Conservation (phyloP, 1,140 invertebrate genomes). For the Tetranychus cinnabarinus region DNA sequence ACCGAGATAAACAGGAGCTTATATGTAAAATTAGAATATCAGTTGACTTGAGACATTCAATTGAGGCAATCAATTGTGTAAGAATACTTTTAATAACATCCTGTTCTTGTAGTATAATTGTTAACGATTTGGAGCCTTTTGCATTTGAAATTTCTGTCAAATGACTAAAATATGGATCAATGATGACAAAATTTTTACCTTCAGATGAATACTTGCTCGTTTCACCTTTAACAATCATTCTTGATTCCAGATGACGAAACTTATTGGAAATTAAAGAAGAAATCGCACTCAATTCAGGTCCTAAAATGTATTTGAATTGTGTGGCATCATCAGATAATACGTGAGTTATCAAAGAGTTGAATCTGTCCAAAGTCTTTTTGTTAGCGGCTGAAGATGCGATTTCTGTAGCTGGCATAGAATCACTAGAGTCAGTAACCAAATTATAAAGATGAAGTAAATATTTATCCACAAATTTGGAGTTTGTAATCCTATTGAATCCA, state of each 20-base stretch:
- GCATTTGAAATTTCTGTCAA: not conserved
- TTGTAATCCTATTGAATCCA: not conserved
- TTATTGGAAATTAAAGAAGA: not conserved
- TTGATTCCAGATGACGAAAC: too few species aligned
- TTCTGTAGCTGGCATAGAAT: not conserved
- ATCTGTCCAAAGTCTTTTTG: not conserved
- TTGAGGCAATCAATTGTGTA: not conserved
- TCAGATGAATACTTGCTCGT: not conserved
- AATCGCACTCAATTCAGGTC: not conserved
- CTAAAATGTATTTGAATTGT: not conserved
- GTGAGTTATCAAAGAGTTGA: not conserved
- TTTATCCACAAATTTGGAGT: not conserved
- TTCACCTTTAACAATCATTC: too few species aligned
- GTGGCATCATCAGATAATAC: not conserved
- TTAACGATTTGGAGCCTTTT: not conserved
- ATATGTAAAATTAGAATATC: not conserved
- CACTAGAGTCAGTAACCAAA: not conserved
- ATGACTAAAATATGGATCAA: not conserved
- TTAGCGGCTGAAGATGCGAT: not conserved
- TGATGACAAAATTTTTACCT: not conserved
- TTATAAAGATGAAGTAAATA: not conserved
- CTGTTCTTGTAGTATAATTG: not conserved
- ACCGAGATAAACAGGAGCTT: not conserved
- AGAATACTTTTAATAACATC: not conserved
- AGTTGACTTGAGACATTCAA: not conserved